Conservation (phyloP, 92 coral and sea anemone species). For the Epizoanthus fatuus region DNA sequence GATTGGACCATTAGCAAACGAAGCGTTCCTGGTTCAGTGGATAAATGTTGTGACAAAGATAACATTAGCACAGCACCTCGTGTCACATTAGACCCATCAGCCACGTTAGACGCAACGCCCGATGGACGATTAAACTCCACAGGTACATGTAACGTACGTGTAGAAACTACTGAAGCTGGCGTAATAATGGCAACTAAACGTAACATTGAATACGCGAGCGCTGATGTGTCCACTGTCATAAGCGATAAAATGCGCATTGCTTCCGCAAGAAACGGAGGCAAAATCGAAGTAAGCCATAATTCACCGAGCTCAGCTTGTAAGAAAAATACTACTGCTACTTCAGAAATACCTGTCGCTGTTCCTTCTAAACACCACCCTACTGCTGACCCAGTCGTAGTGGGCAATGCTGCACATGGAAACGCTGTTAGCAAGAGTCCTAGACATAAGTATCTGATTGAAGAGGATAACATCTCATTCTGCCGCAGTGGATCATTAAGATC, state of each 20-base stretch:
- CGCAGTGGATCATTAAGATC: conserved; percentile 27
- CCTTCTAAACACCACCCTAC: not conserved
- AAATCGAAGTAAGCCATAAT: not conserved
- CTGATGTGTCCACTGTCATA: not conserved
- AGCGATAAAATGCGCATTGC: not conserved
- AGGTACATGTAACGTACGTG: not conserved
- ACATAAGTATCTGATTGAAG: not conserved
- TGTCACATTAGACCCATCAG: not conserved
- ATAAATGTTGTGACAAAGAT: not conserved
- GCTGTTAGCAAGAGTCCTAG: not conserved
- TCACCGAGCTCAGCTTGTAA: not conserved
- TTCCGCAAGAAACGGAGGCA: not conserved
- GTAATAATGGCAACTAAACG: not conserved
- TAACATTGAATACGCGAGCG: not conserved
- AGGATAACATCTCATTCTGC: conserved; percentile 8
- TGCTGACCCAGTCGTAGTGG: not conserved
- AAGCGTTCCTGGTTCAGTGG: not conserved
- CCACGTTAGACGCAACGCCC: not conserved
- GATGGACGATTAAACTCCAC: not conserved
- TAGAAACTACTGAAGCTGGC: not conserved
- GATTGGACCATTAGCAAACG: conserved; percentile 14
- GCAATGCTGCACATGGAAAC: not conserved
- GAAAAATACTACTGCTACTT: not conserved
- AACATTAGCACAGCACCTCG: not conserved
- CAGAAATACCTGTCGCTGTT: not conserved